phyloP scores from a whole-genome alignment of 30 jellyfish, hydroid and myxozoan genomes.

The Turritopsis rubra region DNA sequence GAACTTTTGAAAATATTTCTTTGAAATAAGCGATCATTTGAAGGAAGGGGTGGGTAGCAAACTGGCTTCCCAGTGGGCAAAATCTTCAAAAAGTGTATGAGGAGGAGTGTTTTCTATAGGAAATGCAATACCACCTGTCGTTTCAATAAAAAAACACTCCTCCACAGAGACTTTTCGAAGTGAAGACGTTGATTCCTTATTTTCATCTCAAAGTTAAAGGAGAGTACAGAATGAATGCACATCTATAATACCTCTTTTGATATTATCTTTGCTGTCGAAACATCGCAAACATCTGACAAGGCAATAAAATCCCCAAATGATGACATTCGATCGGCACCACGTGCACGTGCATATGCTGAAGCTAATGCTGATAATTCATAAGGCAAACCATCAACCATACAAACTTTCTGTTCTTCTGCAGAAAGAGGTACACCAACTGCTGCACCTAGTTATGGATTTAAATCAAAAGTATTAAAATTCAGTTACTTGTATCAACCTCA shows the following conservation, averaged over 20 bases:
- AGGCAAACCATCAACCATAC: slow-evolving; percentile 83
- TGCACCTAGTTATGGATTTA: slow-evolving; percentile 47
- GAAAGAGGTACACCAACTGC: slow-evolving; percentile 92
- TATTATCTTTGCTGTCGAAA: slow-evolving; percentile 71
- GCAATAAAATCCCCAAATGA: slow-evolving; percentile 94
- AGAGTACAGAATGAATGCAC: no score
- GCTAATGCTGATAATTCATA: slow-evolving; percentile 65
- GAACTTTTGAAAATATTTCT: no score
- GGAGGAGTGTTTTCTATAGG: no score
- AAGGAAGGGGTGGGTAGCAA: not conserved
- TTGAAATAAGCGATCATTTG: no score
- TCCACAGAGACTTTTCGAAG: no score
- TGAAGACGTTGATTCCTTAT: no score
- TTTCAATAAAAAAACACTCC: no score
- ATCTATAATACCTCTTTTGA: slow-evolving; percentile 96
- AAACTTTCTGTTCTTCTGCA: slow-evolving; percentile 65
- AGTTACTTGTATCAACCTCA: no score
- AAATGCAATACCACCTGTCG: no score
- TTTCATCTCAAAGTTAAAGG: no score
- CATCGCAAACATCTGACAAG: slow-evolving; percentile 79
- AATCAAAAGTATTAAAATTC: not conserved
- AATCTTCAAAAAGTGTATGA: no score
- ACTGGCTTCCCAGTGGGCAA: no score
- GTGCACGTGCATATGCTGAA: slow-evolving; percentile 85
- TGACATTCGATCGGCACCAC: slow-evolving; percentile 95